Evolutionary conservation across 2,888 invertebrate species (phyloP).

Genomic region (Nycteola revayana): DNA sequence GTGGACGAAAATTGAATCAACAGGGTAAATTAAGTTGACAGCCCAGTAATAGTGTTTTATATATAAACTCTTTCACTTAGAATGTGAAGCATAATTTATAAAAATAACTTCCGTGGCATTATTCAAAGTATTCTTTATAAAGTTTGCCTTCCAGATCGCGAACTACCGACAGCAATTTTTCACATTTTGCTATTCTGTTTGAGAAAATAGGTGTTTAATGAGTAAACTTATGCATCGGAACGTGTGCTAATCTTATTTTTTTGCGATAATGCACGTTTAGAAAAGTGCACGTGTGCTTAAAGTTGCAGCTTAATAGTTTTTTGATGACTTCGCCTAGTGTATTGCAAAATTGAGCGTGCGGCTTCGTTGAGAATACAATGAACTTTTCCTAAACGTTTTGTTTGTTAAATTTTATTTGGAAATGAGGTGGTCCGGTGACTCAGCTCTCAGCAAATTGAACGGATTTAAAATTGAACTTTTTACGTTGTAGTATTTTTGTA

Average conservation of each 20-base stretch:
- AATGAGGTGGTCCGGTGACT: constrained; percentile 23
- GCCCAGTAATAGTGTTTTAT: constrained; percentile 35
- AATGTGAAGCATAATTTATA: constrained; percentile 34
- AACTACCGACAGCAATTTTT: constrained; percentile 45
- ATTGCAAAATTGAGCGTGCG: constrained; percentile 36
- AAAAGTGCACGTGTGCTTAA: constrained; percentile 43
- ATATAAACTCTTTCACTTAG: constrained; percentile 39
- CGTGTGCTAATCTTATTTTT: constrained; percentile 39
- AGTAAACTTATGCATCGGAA: constrained; percentile 52
- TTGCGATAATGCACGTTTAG: constrained; percentile 38
- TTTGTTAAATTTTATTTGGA: constrained; percentile 32
- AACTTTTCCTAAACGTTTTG: constrained; percentile 29
- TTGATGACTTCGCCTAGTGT: constrained; percentile 44
- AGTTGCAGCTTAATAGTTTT: constrained; percentile 51
- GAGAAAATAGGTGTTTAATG: constrained; percentile 55
- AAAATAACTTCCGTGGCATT: constrained; percentile 36
- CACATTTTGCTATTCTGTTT: constrained; percentile 49
- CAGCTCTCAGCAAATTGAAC: constrained; percentile 17
- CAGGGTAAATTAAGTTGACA: constrained; percentile 66
- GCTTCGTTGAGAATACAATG: constrained; percentile 22
- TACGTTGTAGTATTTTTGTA: no score
- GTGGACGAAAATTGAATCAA: constrained; percentile 72
- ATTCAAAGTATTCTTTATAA: constrained; percentile 48
- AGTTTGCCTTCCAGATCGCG: constrained; percentile 35
- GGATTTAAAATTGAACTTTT: constrained; percentile 11